Percentiles rank a stretch among this genome's conserved stretches.
Conservation (phyloP, 2,888 invertebrate genomes). For the Salticus scenicus region DNA sequence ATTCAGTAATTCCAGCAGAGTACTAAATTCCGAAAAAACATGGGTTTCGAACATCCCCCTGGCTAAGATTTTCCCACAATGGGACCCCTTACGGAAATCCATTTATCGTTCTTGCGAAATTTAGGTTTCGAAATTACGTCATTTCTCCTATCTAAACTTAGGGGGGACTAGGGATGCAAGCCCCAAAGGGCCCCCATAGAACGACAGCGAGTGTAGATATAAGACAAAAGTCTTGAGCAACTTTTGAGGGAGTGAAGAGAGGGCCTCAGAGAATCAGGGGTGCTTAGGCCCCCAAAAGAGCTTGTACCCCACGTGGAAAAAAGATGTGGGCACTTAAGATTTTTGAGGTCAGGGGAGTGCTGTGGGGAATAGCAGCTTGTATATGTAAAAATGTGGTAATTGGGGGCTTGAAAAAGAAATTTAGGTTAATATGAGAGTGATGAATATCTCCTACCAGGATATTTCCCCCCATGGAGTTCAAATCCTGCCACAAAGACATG, state of each 20-base stretch:
- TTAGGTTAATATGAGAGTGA: constrained; percentile 8
- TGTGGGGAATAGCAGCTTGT: background rate
- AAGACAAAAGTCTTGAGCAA: constrained; percentile 1
- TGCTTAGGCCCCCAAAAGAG: background rate
- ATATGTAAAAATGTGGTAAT: background rate
- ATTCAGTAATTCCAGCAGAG: too few species aligned
- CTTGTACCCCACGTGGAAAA: background rate
- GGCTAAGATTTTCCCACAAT: too few species aligned
- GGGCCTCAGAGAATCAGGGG: background rate
- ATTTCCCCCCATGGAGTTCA: too few species aligned
- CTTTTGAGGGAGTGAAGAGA: background rate
- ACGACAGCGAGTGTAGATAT: background rate
- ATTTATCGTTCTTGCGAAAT: constrained; percentile 12
- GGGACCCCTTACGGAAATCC: background rate
- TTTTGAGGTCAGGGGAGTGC: background rate
- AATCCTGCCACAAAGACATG: too few species aligned
- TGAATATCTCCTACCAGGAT: too few species aligned
- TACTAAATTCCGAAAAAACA: too few species aligned
- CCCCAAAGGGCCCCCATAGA: background rate
- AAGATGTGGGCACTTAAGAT: background rate
- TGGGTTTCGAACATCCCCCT: too few species aligned
- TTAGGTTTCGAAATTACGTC: background rate
- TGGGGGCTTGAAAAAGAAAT: background rate
- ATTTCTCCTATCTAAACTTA: background rate
- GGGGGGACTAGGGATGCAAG: background rate